A percentile compares a stretch with the other conserved stretches of the same genome.
Conservation (phyloP, 2,797 vertebrate species). For the Anableps anableps region DNA sequence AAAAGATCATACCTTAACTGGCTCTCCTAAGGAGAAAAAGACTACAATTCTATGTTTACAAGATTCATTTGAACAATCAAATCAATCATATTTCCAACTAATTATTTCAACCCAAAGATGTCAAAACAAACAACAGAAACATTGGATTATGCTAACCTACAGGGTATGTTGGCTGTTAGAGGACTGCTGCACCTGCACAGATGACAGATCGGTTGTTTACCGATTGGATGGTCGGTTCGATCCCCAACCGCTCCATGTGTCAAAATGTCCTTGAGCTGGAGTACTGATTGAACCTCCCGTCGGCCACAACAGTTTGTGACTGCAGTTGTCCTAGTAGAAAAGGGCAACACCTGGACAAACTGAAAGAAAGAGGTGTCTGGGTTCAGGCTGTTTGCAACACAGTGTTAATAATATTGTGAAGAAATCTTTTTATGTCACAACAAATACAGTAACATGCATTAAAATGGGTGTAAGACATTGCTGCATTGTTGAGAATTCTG, state of each 20-base stretch:
- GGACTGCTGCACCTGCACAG: not conserved
- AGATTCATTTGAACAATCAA: not conserved
- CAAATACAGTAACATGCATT: not conserved
- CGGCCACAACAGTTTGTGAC: not conserved
- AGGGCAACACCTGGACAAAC: not conserved
- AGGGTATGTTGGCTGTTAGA: not conserved
- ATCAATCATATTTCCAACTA: no score
- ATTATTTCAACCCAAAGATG: not conserved
- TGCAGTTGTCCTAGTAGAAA: not conserved
- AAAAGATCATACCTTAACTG: not conserved
- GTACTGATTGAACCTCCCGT: not conserved
- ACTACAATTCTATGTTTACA: not conserved
- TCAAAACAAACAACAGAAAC: not conserved
- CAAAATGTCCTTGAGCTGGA: not conserved
- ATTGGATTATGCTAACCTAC: not conserved
- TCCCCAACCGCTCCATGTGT: not conserved
- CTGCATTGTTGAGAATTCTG: not conserved
- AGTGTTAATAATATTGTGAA: not conserved
- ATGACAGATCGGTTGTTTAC: constrained; percentile 7
- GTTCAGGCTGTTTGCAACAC: not conserved
- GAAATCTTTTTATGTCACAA: not conserved
- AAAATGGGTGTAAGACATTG: not conserved
- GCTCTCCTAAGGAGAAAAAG: not conserved
- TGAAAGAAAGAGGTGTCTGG: not conserved
- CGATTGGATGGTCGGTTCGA: not conserved